These are phyloP conservation scores for Drosophila incognita DNA, from an alignment of 2,888 invertebrate genomes.

Conservation along the genomic window DNA sequence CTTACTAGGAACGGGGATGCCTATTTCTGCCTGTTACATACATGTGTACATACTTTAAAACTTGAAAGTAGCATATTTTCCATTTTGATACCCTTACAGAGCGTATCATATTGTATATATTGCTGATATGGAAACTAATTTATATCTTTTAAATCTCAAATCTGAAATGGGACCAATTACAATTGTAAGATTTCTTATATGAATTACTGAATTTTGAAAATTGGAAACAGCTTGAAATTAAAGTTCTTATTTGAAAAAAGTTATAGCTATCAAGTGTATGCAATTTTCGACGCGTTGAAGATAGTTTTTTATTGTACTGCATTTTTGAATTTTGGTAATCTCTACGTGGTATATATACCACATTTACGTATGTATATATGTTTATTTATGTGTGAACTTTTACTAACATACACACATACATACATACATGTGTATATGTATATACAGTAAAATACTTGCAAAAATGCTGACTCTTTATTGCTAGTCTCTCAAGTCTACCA, in stretches of 20 bases:
- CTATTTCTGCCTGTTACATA: not conserved
- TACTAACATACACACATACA: not conserved
- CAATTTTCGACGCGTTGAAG: not conserved
- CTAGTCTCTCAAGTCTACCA: conserved; percentile 11
- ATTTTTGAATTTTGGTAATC: not conserved
- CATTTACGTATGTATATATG: not conserved
- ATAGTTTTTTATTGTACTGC: not conserved
- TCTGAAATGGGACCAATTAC: not conserved
- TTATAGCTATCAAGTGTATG: not conserved
- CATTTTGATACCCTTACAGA: not conserved
- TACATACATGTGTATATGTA: not conserved
- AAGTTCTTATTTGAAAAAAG: not conserved
- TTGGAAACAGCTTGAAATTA: not conserved
- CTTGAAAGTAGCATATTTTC: not conserved
- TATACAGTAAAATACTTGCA: not conserved
- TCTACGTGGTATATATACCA: not conserved
- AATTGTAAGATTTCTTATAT: not conserved
- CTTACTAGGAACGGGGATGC: not conserved
- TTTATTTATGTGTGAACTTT: not conserved
- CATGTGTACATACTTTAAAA: not conserved
- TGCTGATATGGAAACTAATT: not conserved
- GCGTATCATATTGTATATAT: not conserved
- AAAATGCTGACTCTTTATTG: conserved; percentile 14
- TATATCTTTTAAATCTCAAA: not conserved
- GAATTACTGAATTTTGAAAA: not conserved